Base-by-base conservation (phyloP, 1,140 invertebrate genomes). In the Ooceraea biroi region DNA sequence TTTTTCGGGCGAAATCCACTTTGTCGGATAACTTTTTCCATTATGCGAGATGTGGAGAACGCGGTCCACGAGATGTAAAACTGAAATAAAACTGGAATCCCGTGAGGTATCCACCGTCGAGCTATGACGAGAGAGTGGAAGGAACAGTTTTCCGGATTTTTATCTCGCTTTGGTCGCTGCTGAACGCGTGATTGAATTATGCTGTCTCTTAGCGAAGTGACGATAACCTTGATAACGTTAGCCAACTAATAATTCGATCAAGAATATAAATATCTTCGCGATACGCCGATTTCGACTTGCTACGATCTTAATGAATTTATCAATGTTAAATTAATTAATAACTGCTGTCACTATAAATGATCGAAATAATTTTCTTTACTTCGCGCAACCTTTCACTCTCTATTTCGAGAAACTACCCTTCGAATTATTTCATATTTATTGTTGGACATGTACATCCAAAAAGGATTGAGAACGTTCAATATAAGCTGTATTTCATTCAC, bases 131-230 rank as follows among this genome's bases (percentile, higher is more conserved):
- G 50, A 50, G 22, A 69, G 68, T 57, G 17, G 76, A 69, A 46
- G 55, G 41, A 80, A 46, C 63, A 17, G n/a, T n/a, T 78, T 78
- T 78, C 50, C 17, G 63, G 46, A 22, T 27, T 80, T 36, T 80
- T 50, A 65, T 50, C n/a, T 46, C 65, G 22, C 65, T 80, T 57
- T 46, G 44, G 65, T 57, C 30, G 44, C 57, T 27, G 44, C 44
- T 50, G 84, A 86, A 78, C 83, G 57, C 55, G 36, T 77, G 82
- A 85, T 85, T 76, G 50, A 86, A 85, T 86, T 86, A 86, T n/a
- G 55, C 57, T 17, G 63, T 36, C 65, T 80, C 76, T 80, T 80
- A 80, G 50, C 50, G 27, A 63, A 44, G 36, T 22, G 12, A 11
- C 58, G 57, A 48, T 55, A 55, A 22, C 57, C 52, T 19, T 71